phyloP scores from a whole-genome alignment of 2,113 vertebrate genomes.

The Sander lucioperca region DNA sequence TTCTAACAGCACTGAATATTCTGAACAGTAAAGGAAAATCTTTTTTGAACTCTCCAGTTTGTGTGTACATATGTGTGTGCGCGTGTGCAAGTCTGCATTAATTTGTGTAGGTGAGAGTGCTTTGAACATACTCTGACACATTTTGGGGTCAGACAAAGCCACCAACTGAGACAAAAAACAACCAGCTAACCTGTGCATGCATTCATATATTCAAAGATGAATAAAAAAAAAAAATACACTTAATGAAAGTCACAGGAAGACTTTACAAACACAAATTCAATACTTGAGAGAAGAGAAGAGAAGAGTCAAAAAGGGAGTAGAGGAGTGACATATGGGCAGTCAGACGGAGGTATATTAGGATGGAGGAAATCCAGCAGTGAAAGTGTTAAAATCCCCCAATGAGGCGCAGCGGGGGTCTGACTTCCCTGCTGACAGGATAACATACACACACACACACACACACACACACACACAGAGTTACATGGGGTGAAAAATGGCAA shows the following conservation, averaged over 20 bases:
- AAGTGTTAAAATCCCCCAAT: conserved; percentile 74
- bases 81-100: background rate
- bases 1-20: conserved; percentile 57
- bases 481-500: conserved; percentile 27
- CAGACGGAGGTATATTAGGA: conserved; percentile 73
- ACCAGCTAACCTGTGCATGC: background rate
- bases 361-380: conserved; percentile 67
- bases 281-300: background rate
- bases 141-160: conserved; percentile 44
- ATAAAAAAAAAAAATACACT: background rate
- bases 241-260: background rate
- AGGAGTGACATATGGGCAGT: conserved; percentile 69
- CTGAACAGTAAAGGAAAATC: conserved; percentile 24
- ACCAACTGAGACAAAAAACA: conserved; percentile 20
- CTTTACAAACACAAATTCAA: conserved; percentile 1
- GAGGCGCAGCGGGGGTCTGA: conserved; percentile 45
- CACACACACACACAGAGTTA: conserved; percentile 1
- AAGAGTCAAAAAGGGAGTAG: background rate
- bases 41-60: conserved; percentile 29
- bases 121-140: conserved; percentile 45
- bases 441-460: conserved; percentile 22
- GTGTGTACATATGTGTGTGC: background rate
- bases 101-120: conserved; percentile 21
- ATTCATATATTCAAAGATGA: conserved; percentile 24
- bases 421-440: conserved; percentile 47